These are phyloP conservation scores for Eumeta japonica DNA, from an alignment of 1,140 invertebrate genomes.

Conservation along the genomic window DNA sequence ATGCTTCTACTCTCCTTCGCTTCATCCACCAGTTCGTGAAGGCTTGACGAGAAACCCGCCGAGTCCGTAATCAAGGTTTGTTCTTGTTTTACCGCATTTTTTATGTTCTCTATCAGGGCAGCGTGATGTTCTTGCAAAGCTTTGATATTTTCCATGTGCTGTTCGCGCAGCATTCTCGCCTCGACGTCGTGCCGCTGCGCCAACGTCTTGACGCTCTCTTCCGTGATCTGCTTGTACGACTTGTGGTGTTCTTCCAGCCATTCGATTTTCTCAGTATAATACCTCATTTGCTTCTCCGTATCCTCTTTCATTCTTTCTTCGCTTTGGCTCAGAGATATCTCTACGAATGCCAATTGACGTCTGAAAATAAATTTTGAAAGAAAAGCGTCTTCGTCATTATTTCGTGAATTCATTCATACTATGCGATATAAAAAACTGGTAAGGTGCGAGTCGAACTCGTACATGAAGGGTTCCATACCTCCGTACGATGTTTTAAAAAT, in stretches of 20 bases:
- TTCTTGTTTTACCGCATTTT: conserved; percentile 45
- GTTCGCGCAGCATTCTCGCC: conserved; percentile 37
- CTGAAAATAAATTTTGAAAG: conserved; percentile 25
- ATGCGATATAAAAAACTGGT: too few species aligned
- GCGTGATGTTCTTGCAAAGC: conserved; percentile 49
- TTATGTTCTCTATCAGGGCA: conserved; percentile 48
- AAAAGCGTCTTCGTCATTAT: too few species aligned
- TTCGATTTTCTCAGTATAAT: conserved; percentile 43
- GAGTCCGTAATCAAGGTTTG: conserved; percentile 41
- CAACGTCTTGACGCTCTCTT: conserved; percentile 32
- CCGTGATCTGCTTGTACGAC: conserved; percentile 33
- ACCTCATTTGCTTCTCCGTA: conserved; percentile 43
- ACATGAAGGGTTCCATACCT: too few species aligned
- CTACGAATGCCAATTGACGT: conserved; percentile 44
- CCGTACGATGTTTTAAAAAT: too few species aligned
- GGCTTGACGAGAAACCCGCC: conserved; percentile 30
- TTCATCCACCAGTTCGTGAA: conserved; percentile 28
- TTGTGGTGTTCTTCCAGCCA: conserved; percentile 48
- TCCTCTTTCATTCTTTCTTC: conserved; percentile 53
- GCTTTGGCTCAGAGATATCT: conserved; percentile 38
- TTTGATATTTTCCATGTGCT: conserved; percentile 45
- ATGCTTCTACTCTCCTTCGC: conserved; percentile 33
- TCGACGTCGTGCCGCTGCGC: conserved; percentile 37
- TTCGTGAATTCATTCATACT: too few species aligned
- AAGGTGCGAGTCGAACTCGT: too few species aligned